Percentiles rank a stretch among this genome's conserved stretches.
Evolutionary conservation across 2,797 vertebrate species (phyloP).

Genomic region (Picus viridis): DNA sequence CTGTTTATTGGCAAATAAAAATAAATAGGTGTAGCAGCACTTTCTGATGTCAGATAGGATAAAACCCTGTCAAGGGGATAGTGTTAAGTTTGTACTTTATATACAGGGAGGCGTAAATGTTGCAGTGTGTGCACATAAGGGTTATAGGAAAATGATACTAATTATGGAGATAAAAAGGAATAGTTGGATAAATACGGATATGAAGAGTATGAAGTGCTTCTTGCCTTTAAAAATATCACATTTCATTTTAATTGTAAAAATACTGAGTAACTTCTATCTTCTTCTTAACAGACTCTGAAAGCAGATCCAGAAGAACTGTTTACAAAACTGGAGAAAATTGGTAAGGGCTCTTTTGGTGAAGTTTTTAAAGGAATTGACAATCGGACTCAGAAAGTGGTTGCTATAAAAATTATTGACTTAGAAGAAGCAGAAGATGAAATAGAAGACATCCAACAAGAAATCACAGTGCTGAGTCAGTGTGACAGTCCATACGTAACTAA

Average conservation of each 20-base stretch:
- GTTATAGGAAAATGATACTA: not conserved
- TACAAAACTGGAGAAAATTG: constrained; percentile 95
- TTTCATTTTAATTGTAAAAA: not conserved
- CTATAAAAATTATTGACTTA: constrained; percentile 98
- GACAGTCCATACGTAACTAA: constrained; percentile 98
- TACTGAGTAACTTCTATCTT: not conserved
- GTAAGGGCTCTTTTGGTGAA: constrained; percentile 98
- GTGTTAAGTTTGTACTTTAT: not conserved
- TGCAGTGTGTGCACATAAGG: not conserved
- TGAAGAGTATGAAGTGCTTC: not conserved
- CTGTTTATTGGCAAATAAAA: not conserved
- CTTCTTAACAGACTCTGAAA: constrained; percentile 85
- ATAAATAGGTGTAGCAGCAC: not conserved
- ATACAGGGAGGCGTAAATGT: not conserved
- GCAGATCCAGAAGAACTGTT: constrained; percentile 95
- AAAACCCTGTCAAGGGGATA: not conserved
- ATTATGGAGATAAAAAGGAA: not conserved
- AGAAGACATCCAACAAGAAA: constrained; percentile 98
- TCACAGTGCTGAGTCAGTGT: constrained; percentile 97
- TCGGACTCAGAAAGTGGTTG: constrained; percentile 95
- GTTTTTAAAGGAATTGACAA: constrained; percentile 99
- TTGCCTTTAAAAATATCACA: not conserved
- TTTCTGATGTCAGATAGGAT: not conserved
- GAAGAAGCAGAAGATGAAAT: constrained; percentile 99
- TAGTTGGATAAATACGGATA: not conserved